Base-by-base conservation (phyloP, 1,140 invertebrate genomes). In the Vanessa tameamea region DNA sequence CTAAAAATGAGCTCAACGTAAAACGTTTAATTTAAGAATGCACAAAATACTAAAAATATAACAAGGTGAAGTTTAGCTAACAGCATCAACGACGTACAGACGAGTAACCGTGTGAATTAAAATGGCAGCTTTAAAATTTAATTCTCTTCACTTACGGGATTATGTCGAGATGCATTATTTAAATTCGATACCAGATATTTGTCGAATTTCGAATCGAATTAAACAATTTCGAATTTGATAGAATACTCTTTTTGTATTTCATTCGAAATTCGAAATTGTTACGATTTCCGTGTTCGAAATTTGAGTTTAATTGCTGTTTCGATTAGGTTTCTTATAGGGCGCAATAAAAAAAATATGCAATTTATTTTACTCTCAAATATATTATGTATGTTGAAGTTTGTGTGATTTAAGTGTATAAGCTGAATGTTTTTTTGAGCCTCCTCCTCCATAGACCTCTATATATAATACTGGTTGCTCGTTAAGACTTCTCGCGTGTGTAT, bases 171-270 rank as follows among this genome's bases (percentile, higher is more conserved):
- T 31, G 20, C 20, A 26, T 15, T 4, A 23, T 16, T 48, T 26
- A 65, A 47, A 48, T 66, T 51, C 47, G 15, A 9, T 43, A 26
- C 16, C n/a, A 14, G 12, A 31, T 16, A 66, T 50, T 23, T 26
- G 20, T 9, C 47, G 61, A 47, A 31, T 64, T 15, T 43, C 37
- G 26, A 66, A 66, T 51, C 47, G 64, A 66, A 66, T 66, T 66
- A 66, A 51, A 51, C 64, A 66, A 51, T 66, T 66, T 16, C 23
- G 14, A 50, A 66, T 66, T 26, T 23, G 20, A 57, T 26, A 6
- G 20, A 23, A 23, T 57, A 9, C n/a, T 57, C 8, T 23, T 57
- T 57, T 57, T 16, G 55, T 57, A 57, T 57, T 57, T 16, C 53
- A 7, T 16, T 26, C 20, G 55, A 57, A 57, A 57, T 8, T 16